phyloP scores from a whole-genome alignment of 1,140 invertebrate species.

The Drosophila pectinifera region DNA sequence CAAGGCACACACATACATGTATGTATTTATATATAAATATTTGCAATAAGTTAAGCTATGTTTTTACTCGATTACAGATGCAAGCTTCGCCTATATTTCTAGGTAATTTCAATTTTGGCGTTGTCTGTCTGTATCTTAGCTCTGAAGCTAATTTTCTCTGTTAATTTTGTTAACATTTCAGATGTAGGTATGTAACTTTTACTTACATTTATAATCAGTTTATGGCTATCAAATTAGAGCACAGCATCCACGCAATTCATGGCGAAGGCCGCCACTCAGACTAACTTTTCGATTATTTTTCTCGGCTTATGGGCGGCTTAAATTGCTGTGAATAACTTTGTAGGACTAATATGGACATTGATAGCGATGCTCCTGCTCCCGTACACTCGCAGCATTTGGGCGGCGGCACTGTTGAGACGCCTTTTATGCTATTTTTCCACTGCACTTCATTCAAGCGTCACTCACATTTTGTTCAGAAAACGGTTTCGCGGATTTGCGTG shows the following conservation, averaged over 20 bases:
- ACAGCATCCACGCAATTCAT: conserved; percentile 3
- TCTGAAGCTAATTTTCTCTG: no score
- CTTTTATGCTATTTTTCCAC: conserved; percentile 13
- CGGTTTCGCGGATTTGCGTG: conserved; percentile 15
- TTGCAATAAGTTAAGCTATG: conserved; percentile 3
- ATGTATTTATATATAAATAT: conserved; percentile 5
- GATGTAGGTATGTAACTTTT: neutral
- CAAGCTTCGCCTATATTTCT: neutral
- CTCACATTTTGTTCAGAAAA: conserved; percentile 14
- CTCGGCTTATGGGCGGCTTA: neutral
- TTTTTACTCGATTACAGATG: neutral
- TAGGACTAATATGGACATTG: neutral
- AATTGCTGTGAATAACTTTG: neutral
- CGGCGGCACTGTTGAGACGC: conserved; percentile 11
- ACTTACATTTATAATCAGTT: conserved; percentile 13
- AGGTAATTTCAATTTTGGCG: no score
- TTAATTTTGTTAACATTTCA: no score
- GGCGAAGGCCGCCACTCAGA: neutral
- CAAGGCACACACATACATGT: neutral
- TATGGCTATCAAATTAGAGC: neutral
- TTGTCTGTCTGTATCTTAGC: neutral
- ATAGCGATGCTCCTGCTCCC: conserved; percentile 6
- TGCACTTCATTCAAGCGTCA: conserved; percentile 5
- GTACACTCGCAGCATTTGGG: conserved; percentile 14
- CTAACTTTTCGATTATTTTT: conserved; percentile 1